Percentiles rank a stretch among this genome's conserved stretches.
Evolutionary conservation across 2,113 vertebrate genomes (phyloP).

Genomic region (Protobothrops mucrosquamatus): DNA sequence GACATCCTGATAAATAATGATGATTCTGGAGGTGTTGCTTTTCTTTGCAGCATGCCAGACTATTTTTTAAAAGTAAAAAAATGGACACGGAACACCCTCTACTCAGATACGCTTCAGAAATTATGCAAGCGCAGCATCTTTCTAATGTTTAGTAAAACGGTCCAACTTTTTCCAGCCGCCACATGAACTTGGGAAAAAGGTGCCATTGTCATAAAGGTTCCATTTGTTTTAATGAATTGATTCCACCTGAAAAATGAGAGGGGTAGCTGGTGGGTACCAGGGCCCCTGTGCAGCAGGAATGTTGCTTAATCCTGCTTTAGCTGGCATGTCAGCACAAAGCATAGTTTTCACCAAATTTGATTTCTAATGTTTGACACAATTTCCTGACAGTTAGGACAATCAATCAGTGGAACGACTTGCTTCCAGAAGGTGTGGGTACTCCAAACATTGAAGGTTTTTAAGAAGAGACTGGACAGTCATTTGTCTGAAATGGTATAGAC

Average conservation of each 20-base stretch:
- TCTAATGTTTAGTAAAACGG: neutral
- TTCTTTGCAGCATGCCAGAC: neutral
- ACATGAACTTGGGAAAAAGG: neutral
- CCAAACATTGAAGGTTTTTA: neutral
- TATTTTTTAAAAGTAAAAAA: neutral
- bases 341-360: neutral
- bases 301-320: neutral
- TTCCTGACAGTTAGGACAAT: neutral
- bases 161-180: neutral
- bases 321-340: neutral
- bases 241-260: neutral
- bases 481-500: too few relatives aligned
- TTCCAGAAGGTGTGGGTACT: neutral
- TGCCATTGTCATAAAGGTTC: neutral
- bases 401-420: neutral
- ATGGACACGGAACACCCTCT: neutral
- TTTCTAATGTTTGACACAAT: neutral
- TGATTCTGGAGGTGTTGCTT: neutral
- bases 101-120: neutral
- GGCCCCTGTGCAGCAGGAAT: neutral
- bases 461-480: neutral
- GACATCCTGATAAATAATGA: neutral
- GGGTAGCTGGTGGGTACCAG: neutral
- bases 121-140: neutral
- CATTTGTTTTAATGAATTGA: neutral